phyloP scores from a whole-genome alignment of 2,888 invertebrate species.

The Suillia variegata region DNA sequence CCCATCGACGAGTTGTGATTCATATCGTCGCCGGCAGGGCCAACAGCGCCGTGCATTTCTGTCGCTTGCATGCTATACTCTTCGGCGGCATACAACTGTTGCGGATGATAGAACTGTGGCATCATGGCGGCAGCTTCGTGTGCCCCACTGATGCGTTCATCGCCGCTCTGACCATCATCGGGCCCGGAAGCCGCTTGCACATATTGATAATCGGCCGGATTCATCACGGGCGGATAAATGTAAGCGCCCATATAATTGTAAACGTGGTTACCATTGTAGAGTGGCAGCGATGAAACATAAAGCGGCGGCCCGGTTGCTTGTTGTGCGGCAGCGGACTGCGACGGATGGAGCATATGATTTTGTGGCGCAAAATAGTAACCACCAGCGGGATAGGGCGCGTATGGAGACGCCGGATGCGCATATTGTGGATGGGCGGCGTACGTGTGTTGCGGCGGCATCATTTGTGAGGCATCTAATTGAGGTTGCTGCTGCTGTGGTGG shows the following conservation, averaged over 20 bases:
- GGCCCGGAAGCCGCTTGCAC: conserved; percentile 48
- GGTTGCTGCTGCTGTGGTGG: conserved; percentile 36
- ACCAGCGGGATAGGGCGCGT: conserved; percentile 44
- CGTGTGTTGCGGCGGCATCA: conserved; percentile 33
- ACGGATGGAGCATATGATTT: conserved; percentile 48
- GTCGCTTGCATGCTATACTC: conserved; percentile 43
- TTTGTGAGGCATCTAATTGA: conserved; percentile 29
- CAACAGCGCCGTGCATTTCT: conserved; percentile 28
- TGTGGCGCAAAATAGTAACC: conserved; percentile 46
- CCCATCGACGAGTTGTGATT: conserved; percentile 57
- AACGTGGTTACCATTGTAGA: conserved; percentile 46
- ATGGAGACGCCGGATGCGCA: conserved; percentile 36
- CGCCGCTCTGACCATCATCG: conserved; percentile 43
- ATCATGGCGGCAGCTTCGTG: conserved; percentile 33
- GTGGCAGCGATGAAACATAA: conserved; percentile 48
- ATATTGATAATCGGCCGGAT: conserved; percentile 52
- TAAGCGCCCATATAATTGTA: conserved; percentile 51
- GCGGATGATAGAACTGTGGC: conserved; percentile 52
- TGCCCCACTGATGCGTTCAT: too few species aligned
- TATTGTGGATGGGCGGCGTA: conserved; percentile 43
- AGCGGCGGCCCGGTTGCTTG: conserved; percentile 56
- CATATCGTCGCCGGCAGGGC: conserved; percentile 48
- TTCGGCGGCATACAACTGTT: conserved; percentile 50
- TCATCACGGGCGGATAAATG: conserved; percentile 48
- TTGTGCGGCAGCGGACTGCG: conserved; percentile 50